Percentiles rank a stretch among this genome's conserved stretches.
These are phyloP conservation scores for Grallaria varia DNA, from an alignment of 2,113 vertebrate genomes.

Conservation along the genomic window DNA sequence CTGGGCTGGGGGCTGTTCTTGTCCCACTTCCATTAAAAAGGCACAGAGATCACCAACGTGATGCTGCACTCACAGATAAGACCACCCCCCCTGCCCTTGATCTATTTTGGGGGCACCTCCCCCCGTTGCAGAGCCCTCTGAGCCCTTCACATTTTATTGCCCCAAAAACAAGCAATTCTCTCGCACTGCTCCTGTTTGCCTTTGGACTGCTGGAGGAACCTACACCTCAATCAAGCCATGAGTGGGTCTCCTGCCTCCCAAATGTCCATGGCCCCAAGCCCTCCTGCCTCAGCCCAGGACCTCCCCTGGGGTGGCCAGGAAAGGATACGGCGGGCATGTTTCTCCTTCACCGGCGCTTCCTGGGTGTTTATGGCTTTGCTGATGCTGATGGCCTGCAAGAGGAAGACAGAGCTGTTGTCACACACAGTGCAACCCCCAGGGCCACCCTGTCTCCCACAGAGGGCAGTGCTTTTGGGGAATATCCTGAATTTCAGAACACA, in stretches of 20 bases:
- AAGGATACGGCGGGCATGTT: conserved; percentile 97
- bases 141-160: not conserved
- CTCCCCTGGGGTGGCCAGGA: fast-evolving
- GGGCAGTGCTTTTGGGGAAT: not conserved
- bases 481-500: not conserved
- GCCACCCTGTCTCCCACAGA: fast-evolving
- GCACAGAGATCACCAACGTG: fast-evolving
- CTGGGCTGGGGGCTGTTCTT: not conserved
- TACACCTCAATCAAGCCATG: not conserved
- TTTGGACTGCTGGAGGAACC: not conserved
- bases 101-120: not conserved
- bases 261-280: not conserved
- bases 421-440: fast-evolving
- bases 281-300: not conserved
- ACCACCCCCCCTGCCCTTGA: fast-evolving
- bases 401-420: not conserved
- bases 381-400: conserved; percentile 89
- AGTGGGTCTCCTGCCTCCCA: fast-evolving
- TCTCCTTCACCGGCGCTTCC: conserved; percentile 95
- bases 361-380: conserved; percentile 94
- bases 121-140: not conserved
- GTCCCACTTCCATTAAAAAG: not conserved
- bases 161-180: too few relatives aligned
- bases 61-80: not conserved
- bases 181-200: not conserved